These are phyloP conservation scores for Callosobruchus maculatus DNA, from an alignment of 2,888 invertebrate genomes.

Conservation along the genomic window DNA sequence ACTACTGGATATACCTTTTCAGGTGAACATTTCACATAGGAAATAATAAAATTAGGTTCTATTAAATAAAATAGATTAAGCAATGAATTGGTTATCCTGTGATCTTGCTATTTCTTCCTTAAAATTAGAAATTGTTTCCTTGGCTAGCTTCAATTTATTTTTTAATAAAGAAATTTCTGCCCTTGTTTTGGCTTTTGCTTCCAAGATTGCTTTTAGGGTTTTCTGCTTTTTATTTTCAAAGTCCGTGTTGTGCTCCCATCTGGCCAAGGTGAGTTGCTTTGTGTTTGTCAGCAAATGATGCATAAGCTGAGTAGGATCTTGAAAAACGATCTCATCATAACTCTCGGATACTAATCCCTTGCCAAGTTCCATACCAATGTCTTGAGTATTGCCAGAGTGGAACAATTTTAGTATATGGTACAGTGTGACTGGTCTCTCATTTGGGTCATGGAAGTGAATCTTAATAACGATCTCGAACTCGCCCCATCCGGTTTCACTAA, in stretches of 20 bases:
- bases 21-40: too few species aligned
- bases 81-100: slow-evolving; percentile 40
- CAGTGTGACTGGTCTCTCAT: slow-evolving; percentile 89
- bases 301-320: slow-evolving; percentile 87
- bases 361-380: slow-evolving; percentile 63
- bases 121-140: slow-evolving; percentile 80
- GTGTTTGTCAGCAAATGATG: slow-evolving; percentile 79
- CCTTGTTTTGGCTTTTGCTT: slow-evolving; percentile 77
- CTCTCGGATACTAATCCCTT: slow-evolving; percentile 84
- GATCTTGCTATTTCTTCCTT: slow-evolving; percentile 68
- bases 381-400: slow-evolving; percentile 66
- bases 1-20: too few species aligned
- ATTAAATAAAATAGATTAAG: slow-evolving; percentile 11
- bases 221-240: slow-evolving; percentile 87
- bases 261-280: slow-evolving; percentile 68
- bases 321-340: slow-evolving; percentile 94
- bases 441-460: slow-evolving; percentile 94
- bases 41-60: too few species aligned
- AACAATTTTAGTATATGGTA: slow-evolving; percentile 94
- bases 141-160: slow-evolving; percentile 77
- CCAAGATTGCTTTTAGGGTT: slow-evolving; percentile 70
- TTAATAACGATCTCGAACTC: slow-evolving; percentile 98
- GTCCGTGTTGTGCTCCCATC: slow-evolving; percentile 83
- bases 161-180: slow-evolving; percentile 80
- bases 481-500: slow-evolving; percentile 99